Percentiles rank a stretch among this genome's conserved stretches.
Evolutionary conservation across 2,113 vertebrate genomes (phyloP).

Genomic region (Romanogobio albipinnatus): DNA sequence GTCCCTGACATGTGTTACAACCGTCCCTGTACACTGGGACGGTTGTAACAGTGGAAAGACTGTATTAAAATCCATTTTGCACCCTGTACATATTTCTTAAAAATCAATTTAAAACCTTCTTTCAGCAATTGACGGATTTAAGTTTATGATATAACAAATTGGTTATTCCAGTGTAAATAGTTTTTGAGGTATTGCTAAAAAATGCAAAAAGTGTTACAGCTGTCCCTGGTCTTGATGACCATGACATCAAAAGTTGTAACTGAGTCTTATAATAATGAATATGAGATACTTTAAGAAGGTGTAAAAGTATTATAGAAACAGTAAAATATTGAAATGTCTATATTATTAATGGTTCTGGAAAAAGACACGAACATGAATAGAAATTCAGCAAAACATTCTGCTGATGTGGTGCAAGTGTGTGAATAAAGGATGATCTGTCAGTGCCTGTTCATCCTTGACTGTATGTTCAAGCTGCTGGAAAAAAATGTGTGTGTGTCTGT

Average conservation of each 20-base stretch:
- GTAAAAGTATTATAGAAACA: neutral
- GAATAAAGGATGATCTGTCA: constrained; percentile 57
- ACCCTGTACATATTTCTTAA: no score
- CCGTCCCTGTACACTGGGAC: no score
- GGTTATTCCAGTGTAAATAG: no score
- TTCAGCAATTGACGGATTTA: no score
- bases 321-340: neutral
- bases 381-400: constrained; percentile 66
- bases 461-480: constrained; percentile 7
- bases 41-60: no score
- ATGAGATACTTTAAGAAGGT: neutral
- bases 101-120: no score
- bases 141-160: no score
- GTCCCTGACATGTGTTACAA: no score
- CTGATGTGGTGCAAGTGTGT: constrained; percentile 65
- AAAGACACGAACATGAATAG: constrained; percentile 54
- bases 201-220: no score
- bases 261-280: neutral
- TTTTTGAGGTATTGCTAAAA: no score
- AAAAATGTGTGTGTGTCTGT: neutral
- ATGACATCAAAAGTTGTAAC: neutral
- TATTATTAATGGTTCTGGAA: constrained; percentile 13
- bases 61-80: no score
- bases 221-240: neutral
- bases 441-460: constrained; percentile 54